phyloP scores from a whole-genome alignment of 2,888 invertebrate species.

The Phengaris arion region DNA sequence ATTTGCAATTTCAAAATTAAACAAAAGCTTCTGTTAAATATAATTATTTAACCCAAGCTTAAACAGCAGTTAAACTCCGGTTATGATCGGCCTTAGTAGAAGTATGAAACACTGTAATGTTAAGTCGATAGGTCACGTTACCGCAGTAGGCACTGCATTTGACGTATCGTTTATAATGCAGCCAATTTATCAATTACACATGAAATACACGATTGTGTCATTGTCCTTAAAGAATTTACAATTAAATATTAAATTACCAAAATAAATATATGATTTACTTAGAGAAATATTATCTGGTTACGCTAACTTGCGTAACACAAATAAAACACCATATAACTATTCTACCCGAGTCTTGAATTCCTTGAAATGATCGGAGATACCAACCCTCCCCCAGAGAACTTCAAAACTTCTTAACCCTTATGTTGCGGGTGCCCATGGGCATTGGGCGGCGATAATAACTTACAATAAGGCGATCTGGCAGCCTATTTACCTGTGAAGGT shows the following conservation, averaged over 20 bases:
- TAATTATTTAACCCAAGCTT: not conserved
- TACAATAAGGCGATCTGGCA: not conserved
- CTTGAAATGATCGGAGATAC: too few relatives aligned
- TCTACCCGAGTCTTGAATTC: too few relatives aligned
- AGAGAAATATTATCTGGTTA: too few relatives aligned
- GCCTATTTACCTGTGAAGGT: conserved; percentile 94
- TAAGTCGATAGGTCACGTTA: not conserved
- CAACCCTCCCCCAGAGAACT: too few relatives aligned
- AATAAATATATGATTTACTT: too few relatives aligned
- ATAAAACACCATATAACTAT: too few relatives aligned
- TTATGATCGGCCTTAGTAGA: not conserved
- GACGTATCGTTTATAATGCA: conserved; percentile 14
- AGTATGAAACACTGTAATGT: conserved; percentile 2
- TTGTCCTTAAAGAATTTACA: too few relatives aligned
- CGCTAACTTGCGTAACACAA: too few relatives aligned
- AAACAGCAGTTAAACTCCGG: not conserved
- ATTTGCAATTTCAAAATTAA: not conserved
- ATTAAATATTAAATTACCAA: too few relatives aligned
- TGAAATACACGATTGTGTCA: not conserved
- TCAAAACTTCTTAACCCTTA: too few relatives aligned
- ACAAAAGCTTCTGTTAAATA: not conserved
- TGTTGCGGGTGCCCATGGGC: too few relatives aligned
- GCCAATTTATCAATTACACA: conserved; percentile 5
- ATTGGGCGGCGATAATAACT: too few relatives aligned
- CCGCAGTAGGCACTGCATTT: conserved; percentile 19